Evolutionary conservation across 64 coral and sea anemone species (phyloP).

Genomic region (Trachythela sp.): DNA sequence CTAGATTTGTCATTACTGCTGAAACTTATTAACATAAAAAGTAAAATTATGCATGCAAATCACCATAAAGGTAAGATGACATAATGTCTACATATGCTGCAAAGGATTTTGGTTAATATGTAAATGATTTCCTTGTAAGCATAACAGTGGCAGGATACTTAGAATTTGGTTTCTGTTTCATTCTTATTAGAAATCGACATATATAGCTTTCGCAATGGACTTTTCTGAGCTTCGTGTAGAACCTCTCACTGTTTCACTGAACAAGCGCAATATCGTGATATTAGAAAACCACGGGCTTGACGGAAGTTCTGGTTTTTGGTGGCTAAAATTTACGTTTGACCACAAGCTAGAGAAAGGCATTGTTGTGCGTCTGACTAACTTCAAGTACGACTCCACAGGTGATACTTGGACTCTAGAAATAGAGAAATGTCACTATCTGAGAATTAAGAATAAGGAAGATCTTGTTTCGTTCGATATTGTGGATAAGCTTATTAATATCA

Average conservation of each 20-base stretch:
- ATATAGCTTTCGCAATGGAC: too few species aligned
- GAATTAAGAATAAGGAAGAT: slow-evolving; percentile 40
- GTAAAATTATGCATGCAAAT: too few species aligned
- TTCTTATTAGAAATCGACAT: too few species aligned
- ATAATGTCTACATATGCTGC: too few species aligned
- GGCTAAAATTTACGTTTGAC: slow-evolving; percentile 63
- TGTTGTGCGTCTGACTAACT: slow-evolving; percentile 61
- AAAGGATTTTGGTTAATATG: too few species aligned
- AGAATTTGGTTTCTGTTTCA: too few species aligned
- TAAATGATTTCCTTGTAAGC: too few species aligned
- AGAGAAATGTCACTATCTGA: slow-evolving; percentile 63
- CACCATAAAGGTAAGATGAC: too few species aligned
- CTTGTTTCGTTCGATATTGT: slow-evolving; percentile 79
- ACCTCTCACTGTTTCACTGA: slow-evolving; percentile 8
- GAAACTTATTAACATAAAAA: too few species aligned
- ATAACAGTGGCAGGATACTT: too few species aligned
- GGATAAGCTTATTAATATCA: slow-evolving; percentile 53
- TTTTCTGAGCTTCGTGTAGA: neutral
- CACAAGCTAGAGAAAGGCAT: slow-evolving; percentile 61
- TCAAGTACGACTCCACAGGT: slow-evolving; percentile 46
- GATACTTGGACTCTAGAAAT: slow-evolving; percentile 60
- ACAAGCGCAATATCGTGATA: slow-evolving; percentile 58
- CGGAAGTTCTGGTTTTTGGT: slow-evolving; percentile 64
- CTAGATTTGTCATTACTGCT: too few species aligned
- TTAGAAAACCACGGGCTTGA: slow-evolving; percentile 54